Evolutionary conservation across 2,888 invertebrate genomes (phyloP).

Genomic region (Sinopyrophorus schimmeli): DNA sequence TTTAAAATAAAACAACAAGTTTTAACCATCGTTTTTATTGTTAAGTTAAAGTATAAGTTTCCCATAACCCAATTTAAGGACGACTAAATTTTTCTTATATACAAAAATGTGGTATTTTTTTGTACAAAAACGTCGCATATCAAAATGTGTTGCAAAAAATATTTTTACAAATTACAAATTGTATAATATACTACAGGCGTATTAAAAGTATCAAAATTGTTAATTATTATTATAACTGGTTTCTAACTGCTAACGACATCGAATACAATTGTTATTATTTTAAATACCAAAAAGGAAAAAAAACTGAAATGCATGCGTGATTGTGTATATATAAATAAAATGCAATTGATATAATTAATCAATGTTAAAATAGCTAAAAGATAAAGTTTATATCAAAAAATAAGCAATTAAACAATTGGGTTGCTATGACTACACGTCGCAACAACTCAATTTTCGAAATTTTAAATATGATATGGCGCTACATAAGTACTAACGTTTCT

Average conservation of each 20-base stretch:
- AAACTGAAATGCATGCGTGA: conserved; percentile 21
- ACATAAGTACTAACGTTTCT: conserved; percentile 23
- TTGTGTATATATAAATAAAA: conserved; percentile 33
- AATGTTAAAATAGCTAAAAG: conserved; percentile 30
- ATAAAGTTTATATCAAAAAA: conserved; percentile 31
- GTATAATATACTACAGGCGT: conserved; percentile 27
- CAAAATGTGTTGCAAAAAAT: conserved; percentile 17
- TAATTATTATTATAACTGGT: conserved; percentile 6
- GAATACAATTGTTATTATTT: conserved; percentile 9
- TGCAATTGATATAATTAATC: conserved; percentile 19
- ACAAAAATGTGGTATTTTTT: conserved; percentile 35
- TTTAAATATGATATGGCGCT: conserved; percentile 33
- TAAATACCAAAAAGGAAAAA: conserved; percentile 7
- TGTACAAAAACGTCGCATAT: conserved; percentile 30
- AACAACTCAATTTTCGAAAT: conserved; percentile 16
- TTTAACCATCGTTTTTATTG: conserved; percentile 20
- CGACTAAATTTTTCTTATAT: conserved; percentile 36
- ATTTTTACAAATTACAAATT: conserved; percentile 25
- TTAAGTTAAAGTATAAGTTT: conserved; percentile 25
- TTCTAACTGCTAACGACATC: conserved; percentile 10
- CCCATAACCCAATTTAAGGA: conserved; percentile 40
- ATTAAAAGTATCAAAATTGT: conserved; percentile 32
- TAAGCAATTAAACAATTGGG: conserved; percentile 24
- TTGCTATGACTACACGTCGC: conserved; percentile 2
- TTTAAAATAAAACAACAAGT: conserved; percentile 6